Evolutionary conservation across 2,888 invertebrate genomes (phyloP), one percentile per base, ranked within the genome.

Genomic region (Tipula unca): DNA sequence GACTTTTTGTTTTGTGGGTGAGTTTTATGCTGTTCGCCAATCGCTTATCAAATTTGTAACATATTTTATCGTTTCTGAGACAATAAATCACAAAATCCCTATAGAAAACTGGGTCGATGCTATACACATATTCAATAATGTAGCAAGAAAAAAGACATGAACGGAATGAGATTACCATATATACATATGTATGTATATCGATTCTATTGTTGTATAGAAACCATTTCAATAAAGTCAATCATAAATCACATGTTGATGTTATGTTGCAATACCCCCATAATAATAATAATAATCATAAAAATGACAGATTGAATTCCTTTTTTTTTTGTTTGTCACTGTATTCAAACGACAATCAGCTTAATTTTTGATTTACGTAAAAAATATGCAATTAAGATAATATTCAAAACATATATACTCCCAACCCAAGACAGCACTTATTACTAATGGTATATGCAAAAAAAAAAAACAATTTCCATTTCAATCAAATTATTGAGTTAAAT

Each of bases 51-150:
- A 69, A 69, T 69, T 69, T 69, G 69, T 69, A 69, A 69, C 69
- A 69, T 69, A 69, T 69, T 69, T 69, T 69, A 69, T 69, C 69
- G 69, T 69, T 69, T 69, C 25, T 69, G 69, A 69, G 69, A 69
- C 69, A 69, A 69, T 69, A 69, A 69, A 69, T 69, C 69, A 69
- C 13, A 69, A 69, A 69, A 20, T 25, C 25, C 14, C 8, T n/a
- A 25, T 69, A 25, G 48, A 48, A 48, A 20, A 69, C 25, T 25
- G 25, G 25, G 25, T 69, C 69, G 8, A 69, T 69, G 69, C 39
- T 39, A 69, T 25, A 25, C 69, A 25, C 25, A 69, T 69, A 69
- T 10, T 25, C 6, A 25, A 48, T 17, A 5, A 4, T 48, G 48
- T 48, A 48, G 17, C 48, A 48, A 48, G 48, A 17, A 48, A 48